Evolutionary conservation across 92 coral and sea anemone species (phyloP).

Genomic region (Plumapathes pennacea): DNA sequence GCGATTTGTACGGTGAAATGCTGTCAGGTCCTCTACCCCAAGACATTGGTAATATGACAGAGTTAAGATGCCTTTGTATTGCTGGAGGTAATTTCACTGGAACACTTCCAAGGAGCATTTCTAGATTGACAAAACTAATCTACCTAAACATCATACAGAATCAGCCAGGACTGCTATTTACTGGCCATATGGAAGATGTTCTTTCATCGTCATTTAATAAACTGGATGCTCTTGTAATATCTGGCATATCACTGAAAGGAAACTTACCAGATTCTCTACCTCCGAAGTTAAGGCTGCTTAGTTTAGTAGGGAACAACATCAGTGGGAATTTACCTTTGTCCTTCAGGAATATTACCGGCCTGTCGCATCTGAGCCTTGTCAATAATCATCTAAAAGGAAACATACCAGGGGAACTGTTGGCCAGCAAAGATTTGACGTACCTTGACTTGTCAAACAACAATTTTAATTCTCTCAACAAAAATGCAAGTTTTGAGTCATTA

Average conservation of each 20-base stretch:
- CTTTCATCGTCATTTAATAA: conserved; percentile 1
- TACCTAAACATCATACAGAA: conserved; percentile 47
- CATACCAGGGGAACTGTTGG: conserved; percentile 32
- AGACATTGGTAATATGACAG: conserved; percentile 53
- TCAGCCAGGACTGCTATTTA: conserved; percentile 4
- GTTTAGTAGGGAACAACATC: conserved; percentile 50
- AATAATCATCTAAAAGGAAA: conserved; percentile 43
- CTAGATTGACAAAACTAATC: conserved; percentile 14
- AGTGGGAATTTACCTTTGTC: conserved; percentile 16
- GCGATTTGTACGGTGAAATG: conserved; percentile 28
- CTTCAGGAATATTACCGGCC: conserved; percentile 5
- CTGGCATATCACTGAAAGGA: conserved; percentile 41
- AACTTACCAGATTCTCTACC: conserved; percentile 28
- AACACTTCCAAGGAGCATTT: conserved; percentile 40
- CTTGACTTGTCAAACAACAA: conserved; percentile 37
- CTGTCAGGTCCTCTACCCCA: conserved; percentile 44
- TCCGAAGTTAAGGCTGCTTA: neutral
- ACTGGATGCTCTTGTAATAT: conserved; percentile 24
- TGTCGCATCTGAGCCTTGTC: conserved; percentile 34
- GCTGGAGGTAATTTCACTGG: conserved; percentile 54
- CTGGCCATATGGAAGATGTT: conserved; percentile 9
- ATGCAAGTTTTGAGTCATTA: too few relatives aligned
- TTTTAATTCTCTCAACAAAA: conserved; percentile 18
- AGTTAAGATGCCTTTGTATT: conserved; percentile 27
- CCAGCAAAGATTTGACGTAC: neutral